Evolutionary conservation across 2,113 vertebrate species (phyloP), one percentile per base, ranked within the genome.

Genomic region (Hippocampus zosterae): DNA sequence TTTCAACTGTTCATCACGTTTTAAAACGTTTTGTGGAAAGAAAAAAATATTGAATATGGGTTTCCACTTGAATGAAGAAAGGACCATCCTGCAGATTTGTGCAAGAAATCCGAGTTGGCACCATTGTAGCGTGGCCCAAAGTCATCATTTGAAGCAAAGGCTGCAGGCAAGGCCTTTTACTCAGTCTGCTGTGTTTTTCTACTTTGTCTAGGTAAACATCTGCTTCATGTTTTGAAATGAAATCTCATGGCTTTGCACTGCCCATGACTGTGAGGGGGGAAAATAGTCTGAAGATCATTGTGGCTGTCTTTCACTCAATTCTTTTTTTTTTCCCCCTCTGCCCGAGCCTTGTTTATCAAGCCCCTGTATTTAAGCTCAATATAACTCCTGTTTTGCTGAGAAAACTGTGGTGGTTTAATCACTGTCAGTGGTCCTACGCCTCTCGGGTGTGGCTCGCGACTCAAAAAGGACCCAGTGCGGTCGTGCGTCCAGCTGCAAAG

Each of bases 341-440:
- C 86, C 90, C 88, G 85, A 75, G 79, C 88, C 91, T 92, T 92
- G 91, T 92, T 93, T 93, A 92, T 93, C 92, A 92, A 92, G 90
- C 92, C 92, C 92, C 92, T 92, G 91, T 93, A 93, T 93, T 93
- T 93, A 93, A 92, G 92, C 89, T 93, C 91, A 93, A 93, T 93
- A 92, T 93, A 93, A 92, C 92, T 92, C 87, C 89, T 91, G 88
- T 92, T 93, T 92, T 92, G 91, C 91, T 91, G 91, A 92, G 90
- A 92, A 91, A 92, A 89, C 90, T 90, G 88, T 84, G 89, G 90
- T 86, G 91, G 90, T 89, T 91, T 90, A 90, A 91, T 91, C 81
- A 91, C 90, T 89, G 88, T 89, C 91, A 90, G 86, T 90, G 90
- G 90, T 90, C 90, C 92, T 92, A 90, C 91, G 88, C 91, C 92